Conservation (phyloP, 2,113 vertebrate species). For the Istiophorus platypterus region DNA sequence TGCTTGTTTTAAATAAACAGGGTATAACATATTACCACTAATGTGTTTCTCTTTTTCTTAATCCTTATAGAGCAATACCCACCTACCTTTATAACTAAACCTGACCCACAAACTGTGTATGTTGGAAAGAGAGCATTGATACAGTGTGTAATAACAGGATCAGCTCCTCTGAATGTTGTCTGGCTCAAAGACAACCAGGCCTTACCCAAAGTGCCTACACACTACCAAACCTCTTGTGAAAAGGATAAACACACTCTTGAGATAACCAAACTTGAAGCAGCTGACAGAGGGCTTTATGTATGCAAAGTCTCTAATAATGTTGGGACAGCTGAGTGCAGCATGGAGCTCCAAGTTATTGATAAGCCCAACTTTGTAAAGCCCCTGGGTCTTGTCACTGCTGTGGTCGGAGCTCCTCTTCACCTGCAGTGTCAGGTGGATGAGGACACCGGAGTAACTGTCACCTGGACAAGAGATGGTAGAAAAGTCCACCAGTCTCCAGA, state of each 20-base stretch:
- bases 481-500: constrained; percentile 90
- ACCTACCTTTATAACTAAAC: constrained; percentile 90
- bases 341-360: constrained; percentile 87
- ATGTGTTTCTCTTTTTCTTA: constrained; percentile 78
- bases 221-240: constrained; percentile 86
- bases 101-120: constrained; percentile 89
- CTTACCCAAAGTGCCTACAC: constrained; percentile 76
- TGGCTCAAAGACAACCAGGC: constrained; percentile 90
- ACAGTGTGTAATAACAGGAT: constrained; percentile 89
- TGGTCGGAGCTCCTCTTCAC: constrained; percentile 88
- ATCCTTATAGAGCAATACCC: constrained; percentile 89
- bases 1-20: not conserved
- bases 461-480: constrained; percentile 90
- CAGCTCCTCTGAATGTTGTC: constrained; percentile 89
- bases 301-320: constrained; percentile 91
- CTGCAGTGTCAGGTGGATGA: constrained; percentile 93
- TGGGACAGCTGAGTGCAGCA: constrained; percentile 89
- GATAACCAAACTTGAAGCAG: constrained; percentile 79
- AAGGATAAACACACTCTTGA: constrained; percentile 90
- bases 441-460: constrained; percentile 89
- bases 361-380: constrained; percentile 90
- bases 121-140: constrained; percentile 90
- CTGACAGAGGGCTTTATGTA: constrained; percentile 87
- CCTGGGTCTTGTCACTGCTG: constrained; percentile 85
- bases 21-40: constrained; percentile 39